phyloP scores from a whole-genome alignment of 2,797 vertebrate species.

The Sphenopsis melanotis region DNA sequence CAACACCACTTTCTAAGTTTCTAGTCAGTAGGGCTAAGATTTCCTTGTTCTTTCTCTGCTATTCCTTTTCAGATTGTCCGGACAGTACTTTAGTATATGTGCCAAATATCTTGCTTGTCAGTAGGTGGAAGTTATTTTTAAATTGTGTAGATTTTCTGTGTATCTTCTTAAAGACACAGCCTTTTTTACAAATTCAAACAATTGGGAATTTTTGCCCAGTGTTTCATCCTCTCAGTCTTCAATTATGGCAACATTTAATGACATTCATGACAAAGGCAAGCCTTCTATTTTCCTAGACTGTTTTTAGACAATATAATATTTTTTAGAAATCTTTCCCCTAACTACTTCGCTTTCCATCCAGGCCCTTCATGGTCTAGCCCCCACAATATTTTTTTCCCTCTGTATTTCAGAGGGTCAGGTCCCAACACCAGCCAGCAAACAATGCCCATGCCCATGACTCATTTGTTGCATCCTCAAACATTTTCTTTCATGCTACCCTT shows the following conservation, averaged over 20 bases:
- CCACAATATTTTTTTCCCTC: background rate
- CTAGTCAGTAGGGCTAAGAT: background rate
- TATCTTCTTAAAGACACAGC: background rate
- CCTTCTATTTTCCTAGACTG: background rate
- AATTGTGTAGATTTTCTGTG: background rate
- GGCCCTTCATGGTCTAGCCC: background rate
- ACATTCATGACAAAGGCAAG: background rate
- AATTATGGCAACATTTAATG: background rate
- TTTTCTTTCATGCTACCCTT: background rate
- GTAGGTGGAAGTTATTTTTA: background rate
- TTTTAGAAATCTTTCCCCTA: background rate
- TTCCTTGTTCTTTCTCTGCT: background rate
- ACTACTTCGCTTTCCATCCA: background rate
- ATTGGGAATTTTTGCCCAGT: background rate
- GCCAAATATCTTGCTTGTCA: background rate
- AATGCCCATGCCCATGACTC: background rate
- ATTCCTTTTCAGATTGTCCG: background rate
- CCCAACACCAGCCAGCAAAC: background rate
- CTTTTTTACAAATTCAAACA: background rate
- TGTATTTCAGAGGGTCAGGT: background rate
- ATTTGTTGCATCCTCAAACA: constrained; percentile 1
- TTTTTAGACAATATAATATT: background rate
- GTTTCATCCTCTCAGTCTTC: background rate
- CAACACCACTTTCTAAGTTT: background rate
- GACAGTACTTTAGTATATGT: background rate